A percentile compares a stretch with the other conserved stretches of the same genome.
Evolutionary conservation across 2,113 vertebrate species (phyloP).

Genomic region (Columbina picui): DNA sequence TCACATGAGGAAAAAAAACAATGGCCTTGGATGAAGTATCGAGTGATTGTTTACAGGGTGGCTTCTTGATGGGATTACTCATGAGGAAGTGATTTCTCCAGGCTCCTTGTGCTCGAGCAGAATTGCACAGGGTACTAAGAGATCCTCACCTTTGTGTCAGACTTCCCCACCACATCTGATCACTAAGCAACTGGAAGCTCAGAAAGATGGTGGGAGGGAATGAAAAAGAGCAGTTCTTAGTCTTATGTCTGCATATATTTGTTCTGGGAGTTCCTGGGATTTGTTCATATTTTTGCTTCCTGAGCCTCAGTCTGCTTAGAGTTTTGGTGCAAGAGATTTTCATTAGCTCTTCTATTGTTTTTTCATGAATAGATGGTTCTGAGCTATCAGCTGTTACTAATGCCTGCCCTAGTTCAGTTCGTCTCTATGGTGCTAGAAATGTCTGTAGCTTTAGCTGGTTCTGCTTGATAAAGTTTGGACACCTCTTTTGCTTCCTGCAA

Average conservation of each 20-base stretch:
- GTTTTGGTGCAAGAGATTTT: neutral
- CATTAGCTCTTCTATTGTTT: neutral
- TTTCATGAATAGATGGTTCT: neutral
- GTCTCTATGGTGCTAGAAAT: neutral
- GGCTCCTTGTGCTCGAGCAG: rapidly evolving
- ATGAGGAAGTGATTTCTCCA: neutral
- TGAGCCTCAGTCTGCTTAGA: neutral
- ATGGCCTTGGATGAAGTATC: neutral
- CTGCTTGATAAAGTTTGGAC: neutral
- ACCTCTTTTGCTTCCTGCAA: neutral
- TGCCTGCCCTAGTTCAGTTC: neutral
- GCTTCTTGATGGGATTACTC: neutral
- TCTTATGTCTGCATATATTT: neutral
- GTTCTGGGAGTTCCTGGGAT: neutral
- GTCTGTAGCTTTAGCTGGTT: neutral
- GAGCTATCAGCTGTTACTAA: neutral
- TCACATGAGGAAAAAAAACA: neutral
- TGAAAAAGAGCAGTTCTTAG: slow-evolving; percentile 6
- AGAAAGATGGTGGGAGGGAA: neutral
- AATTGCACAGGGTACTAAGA: neutral
- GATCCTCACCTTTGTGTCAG: neutral
- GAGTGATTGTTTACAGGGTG: neutral
- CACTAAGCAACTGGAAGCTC: neutral
- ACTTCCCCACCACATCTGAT: neutral
- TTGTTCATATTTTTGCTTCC: neutral